Evolutionary conservation across 2,888 invertebrate genomes (phyloP), one percentile per base, ranked within the genome.

Genomic region (Mythimna ferrago): DNA sequence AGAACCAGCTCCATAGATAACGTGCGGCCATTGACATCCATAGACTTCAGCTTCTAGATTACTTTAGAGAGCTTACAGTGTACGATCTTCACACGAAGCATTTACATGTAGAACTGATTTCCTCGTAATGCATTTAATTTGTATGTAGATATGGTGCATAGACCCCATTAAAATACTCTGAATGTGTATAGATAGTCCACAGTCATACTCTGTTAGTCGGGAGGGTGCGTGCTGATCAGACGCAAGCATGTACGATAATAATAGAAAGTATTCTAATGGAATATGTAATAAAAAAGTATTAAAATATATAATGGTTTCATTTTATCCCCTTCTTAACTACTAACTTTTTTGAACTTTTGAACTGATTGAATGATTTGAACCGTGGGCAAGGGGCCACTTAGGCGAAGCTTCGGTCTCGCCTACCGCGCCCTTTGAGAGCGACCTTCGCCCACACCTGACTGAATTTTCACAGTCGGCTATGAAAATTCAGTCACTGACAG

Each of bases 211-310:
- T 80, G 79, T 86, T 82, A 82, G 82, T 81, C 78, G 84, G 86
- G 82, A 73, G 67, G 75, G 85, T 80, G 78, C 80, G 77, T 84
- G 85, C 79, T 65, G 65, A 79, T 73, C 75, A 66, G 66, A 79
- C 90, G 93, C 91, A 87, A 87, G 86, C 89, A 88, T 78, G 89
- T 89, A 88, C 89, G 91, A 90, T 90, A 94, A 93, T 91, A 92
- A 94, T 95, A 96, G 95, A 94, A 94, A 91, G 92, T 96, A 96
- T 96, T 96, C 96, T 96, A 96, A 93, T 96, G 96, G 95, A 96
- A 96, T 96, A 96, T 96, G 95, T 96, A 96, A 96, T 96, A 95
- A 96, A 94, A 93, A 89, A 91, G 89, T 90, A 92, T 92, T 92
- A 93, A 95, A 95, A 92, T 86, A 86, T 83, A 73, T 53, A 21